Base-by-base conservation (phyloP, 2,797 vertebrate species). In the Uromys caudimaculatus region DNA sequence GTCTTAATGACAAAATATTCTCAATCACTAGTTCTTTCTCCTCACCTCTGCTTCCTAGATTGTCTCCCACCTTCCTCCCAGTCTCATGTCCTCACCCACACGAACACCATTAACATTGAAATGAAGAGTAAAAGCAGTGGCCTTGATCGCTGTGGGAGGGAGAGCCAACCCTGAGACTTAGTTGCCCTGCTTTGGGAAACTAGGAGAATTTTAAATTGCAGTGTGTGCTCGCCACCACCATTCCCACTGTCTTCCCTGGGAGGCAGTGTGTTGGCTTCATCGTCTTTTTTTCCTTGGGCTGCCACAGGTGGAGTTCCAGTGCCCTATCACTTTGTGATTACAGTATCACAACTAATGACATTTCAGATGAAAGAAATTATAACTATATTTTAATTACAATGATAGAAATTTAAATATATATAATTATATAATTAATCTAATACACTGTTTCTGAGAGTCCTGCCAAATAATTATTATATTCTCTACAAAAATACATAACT, bases 1-100 rank as follows among this genome's bases (percentile, higher is more conserved):
- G 1, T 93, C 83, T 50, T 75, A 56, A 73, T 84, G 90, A 96
- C 71, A 97, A 47, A 95, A 47, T n/a, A 75, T 87, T 82, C 24
- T 95, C 56, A 54, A 3, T 69, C 71, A 81, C 47, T 52, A 69
- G 14, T 52, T 93, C 56, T 95, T 88, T 93, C 77, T 98, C 93
- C 56, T 75, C 64, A 11, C 76, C 82, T 97, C 78, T 97, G 78
- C 95, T 85, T 88, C 44, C 76, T 19, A 78, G n/a, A 38, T 17
- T 97, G 19, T 94, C 81, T 92, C 82, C 35, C 41, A 62, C 67
- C 85, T 77, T 35, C 69, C 38, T 84, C 17, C 47, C 44, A 5
- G 38, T 56, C 41, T 92, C 69, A 81, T 6, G 77, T 32, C 32
- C 17, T 92, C 38, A 76, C 9, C 71, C 44, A 92, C 47, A 67